These are phyloP conservation scores for Salticus scenicus DNA, from an alignment of 2,888 invertebrate species.

Conservation along the genomic window DNA sequence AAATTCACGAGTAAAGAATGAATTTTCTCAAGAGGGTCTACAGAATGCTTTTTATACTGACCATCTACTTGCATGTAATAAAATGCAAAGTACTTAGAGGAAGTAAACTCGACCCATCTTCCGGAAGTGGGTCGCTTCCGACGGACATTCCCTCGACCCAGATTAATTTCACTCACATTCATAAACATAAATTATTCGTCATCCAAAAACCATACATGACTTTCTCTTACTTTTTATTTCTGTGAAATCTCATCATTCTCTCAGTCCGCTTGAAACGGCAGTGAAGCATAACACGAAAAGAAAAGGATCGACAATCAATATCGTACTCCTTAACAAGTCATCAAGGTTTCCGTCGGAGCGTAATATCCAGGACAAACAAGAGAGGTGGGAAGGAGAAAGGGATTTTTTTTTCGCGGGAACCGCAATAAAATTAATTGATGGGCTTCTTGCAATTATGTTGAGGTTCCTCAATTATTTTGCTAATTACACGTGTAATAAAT, in stretches of 20 bases:
- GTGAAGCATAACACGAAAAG: not conserved
- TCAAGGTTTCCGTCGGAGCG: not conserved
- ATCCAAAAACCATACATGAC: not conserved
- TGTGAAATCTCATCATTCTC: not conserved
- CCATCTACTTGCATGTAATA: not conserved
- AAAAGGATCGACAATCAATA: not conserved
- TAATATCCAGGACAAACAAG: not conserved
- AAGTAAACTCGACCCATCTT: not conserved
- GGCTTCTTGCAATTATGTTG: too few species aligned
- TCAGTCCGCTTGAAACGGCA: not conserved
- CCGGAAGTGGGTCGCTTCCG: constrained; percentile 15
- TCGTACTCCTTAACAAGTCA: not conserved
- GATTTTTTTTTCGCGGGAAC: not conserved
- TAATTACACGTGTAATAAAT: too few species aligned
- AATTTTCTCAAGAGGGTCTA: not conserved
- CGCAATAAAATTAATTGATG: too few species aligned
- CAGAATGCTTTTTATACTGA: not conserved
- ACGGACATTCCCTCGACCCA: constrained; percentile 15
- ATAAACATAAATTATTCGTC: not conserved
- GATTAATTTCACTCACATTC: not conserved
- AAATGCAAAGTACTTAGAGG: not conserved
- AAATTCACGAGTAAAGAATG: not conserved
- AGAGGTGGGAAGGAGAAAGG: not conserved
- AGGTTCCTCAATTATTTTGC: not conserved
- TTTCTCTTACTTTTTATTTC: not conserved